phyloP scores from a whole-genome alignment of 2,113 vertebrate species.

The Pungitius pungitius region DNA sequence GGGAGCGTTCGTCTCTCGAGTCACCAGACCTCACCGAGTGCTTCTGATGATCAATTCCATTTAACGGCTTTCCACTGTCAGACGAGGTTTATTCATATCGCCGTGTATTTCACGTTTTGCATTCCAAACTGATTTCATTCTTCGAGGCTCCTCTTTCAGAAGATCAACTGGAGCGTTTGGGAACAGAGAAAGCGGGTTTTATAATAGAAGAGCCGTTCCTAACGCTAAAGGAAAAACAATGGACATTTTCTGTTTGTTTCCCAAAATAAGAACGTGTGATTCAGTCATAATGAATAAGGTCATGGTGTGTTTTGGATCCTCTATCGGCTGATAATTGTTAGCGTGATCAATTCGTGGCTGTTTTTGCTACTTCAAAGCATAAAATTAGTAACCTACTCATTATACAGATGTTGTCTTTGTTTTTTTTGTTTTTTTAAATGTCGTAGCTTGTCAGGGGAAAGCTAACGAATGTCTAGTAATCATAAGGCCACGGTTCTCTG shows the following conservation, averaged over 20 bases:
- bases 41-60: background rate
- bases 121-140: conserved; percentile 6
- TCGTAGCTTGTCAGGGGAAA: background rate
- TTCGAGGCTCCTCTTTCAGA: conserved; percentile 3
- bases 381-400: background rate
- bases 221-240: background rate
- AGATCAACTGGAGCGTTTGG: background rate
- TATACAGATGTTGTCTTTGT: background rate
- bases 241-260: background rate
- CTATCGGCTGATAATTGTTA: background rate
- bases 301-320: background rate
- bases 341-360: background rate
- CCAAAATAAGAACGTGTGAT: background rate
- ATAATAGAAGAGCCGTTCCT: background rate
- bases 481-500: background rate
- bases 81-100: background rate
- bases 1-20: background rate
- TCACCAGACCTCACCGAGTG: conserved; percentile 3
- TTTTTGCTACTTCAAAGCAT: background rate
- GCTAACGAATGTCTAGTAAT: background rate
- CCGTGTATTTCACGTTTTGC: background rate
- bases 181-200: background rate
- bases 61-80: conserved; percentile 4
- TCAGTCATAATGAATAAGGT: background rate
- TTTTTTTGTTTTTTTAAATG: too few species aligned